A percentile compares a stretch with the other conserved stretches of the same genome.
phyloP scores from a whole-genome alignment of 2,888 invertebrate genomes.

The Chromoteleia sp. region DNA sequence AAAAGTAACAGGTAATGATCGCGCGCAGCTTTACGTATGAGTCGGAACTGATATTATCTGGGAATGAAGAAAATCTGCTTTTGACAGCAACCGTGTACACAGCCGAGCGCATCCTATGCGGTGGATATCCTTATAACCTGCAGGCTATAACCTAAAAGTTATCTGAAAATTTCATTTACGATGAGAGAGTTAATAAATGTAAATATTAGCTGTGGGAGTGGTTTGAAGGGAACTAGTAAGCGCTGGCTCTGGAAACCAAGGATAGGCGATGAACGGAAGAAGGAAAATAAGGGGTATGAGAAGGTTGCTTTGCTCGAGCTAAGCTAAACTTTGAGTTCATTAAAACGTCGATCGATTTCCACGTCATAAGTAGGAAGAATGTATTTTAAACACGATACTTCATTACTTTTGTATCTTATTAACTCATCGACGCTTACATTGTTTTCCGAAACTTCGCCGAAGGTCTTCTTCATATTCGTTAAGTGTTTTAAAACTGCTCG shows the following conservation, averaged over 20 bases:
- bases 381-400: conserved; percentile 72
- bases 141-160: conserved; percentile 83
- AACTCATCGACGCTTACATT: conserved; percentile 55
- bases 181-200: conserved; percentile 84
- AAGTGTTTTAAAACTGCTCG: conserved; percentile 38
- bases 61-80: conserved; percentile 78
- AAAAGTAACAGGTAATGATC: conserved; percentile 47
- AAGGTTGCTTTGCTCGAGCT: conserved; percentile 71
- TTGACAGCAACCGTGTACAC: conserved; percentile 76
- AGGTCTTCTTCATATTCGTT: conserved; percentile 66
- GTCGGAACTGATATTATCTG: conserved; percentile 52
- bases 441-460: conserved; percentile 41
- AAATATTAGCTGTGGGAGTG: conserved; percentile 83
- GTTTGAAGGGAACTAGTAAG: conserved; percentile 81
- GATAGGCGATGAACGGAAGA: conserved; percentile 71
- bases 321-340: conserved; percentile 80
- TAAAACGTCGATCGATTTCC: conserved; percentile 80
- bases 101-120: conserved; percentile 69
- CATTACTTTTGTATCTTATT: conserved; percentile 70
- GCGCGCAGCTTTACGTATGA: conserved; percentile 51
- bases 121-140: conserved; percentile 81
- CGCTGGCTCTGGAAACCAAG: conserved; percentile 76
- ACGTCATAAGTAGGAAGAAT: conserved; percentile 78
- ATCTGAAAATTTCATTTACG: conserved; percentile 84
- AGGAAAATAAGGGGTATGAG: conserved; percentile 71